Evolutionary conservation across 2,797 vertebrate species (phyloP).

Genomic region (Pangasius djambal): DNA sequence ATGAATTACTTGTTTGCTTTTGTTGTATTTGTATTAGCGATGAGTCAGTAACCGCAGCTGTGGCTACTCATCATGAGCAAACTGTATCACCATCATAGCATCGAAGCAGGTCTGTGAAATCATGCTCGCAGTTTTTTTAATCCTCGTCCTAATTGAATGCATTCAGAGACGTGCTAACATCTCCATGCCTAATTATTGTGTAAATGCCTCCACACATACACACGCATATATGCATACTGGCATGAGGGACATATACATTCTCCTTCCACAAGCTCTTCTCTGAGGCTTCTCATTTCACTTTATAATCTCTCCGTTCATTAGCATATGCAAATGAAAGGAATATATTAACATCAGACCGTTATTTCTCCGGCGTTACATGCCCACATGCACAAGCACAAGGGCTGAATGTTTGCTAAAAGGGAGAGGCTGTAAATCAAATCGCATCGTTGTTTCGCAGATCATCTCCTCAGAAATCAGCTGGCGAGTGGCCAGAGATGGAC

Average conservation of each 20-base stretch:
- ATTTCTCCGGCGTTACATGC: background rate
- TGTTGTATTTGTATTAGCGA: constrained; percentile 20
- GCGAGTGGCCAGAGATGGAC: background rate
- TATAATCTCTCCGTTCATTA: background rate
- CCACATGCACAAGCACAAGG: background rate
- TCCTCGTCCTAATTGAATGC: constrained; percentile 21
- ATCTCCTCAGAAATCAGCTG: background rate
- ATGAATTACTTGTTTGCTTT: constrained; percentile 23
- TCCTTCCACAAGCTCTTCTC: background rate
- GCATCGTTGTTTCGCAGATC: background rate
- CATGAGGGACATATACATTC: background rate
- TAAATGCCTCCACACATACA: background rate
- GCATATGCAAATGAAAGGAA: background rate
- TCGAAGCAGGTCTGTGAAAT: background rate
- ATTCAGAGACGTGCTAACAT: constrained; percentile 27
- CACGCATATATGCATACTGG: background rate
- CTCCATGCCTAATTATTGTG: background rate
- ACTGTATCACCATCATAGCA: background rate
- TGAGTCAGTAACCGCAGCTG: constrained; percentile 31
- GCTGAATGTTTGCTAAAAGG: background rate
- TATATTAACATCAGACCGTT: background rate
- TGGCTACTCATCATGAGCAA: constrained; percentile 22
- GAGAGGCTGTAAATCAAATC: background rate
- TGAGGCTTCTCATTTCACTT: background rate
- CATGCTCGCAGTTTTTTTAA: background rate